Evolutionary conservation across 2,113 vertebrate genomes (phyloP), one percentile per base, ranked within the genome.

Genomic region (Bambusicola thoracicus): DNA sequence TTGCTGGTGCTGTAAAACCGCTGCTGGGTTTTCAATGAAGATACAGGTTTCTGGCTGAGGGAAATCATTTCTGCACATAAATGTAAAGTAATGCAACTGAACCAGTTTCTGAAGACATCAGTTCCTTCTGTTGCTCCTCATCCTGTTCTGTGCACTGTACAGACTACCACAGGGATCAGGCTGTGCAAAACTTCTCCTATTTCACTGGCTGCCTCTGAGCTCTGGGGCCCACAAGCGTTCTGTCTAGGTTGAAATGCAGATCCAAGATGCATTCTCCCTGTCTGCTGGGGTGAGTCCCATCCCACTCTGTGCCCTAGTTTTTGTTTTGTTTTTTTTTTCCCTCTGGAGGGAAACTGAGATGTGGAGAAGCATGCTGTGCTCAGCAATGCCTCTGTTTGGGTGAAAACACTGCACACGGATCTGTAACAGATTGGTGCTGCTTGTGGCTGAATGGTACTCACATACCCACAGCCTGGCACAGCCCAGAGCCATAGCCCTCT

Each of bases 231-330:
- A 2, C 38, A 5, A 59, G 44, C 38, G 9, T 61, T 76, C 48
- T 48, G 25, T n/a, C 40, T 30, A 13, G 15, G 5, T n/a, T 86
- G 76, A 55, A 63, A 80, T 27, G 22, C 0, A 0, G 55, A 48
- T 69, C 55, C 19, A 41, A 29, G 38, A 21, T 51, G 29, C 9
- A 2, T 38, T 55, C 34, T 89, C 22, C 40, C 29, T 59, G 22
- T 56, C 56, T 76, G 59, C 53, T 51, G 24, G 61, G 20, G 40
- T 62, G 2, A 51, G 55, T 63, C 59, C 46, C 36, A 34, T 44
- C 34, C 53, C 0, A 1, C 59, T 73, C 40, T 17, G 18, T 77
- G 70, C 30, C 2, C 1, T 36, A 2, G 6, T 11, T 48, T 46
- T 63, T n/a, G n/a, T n/a, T n/a, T n/a, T n/a, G n/a, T n/a, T n/a